phyloP scores from a whole-genome alignment of 2,888 invertebrate genomes.

The Oscheius sp. region DNA sequence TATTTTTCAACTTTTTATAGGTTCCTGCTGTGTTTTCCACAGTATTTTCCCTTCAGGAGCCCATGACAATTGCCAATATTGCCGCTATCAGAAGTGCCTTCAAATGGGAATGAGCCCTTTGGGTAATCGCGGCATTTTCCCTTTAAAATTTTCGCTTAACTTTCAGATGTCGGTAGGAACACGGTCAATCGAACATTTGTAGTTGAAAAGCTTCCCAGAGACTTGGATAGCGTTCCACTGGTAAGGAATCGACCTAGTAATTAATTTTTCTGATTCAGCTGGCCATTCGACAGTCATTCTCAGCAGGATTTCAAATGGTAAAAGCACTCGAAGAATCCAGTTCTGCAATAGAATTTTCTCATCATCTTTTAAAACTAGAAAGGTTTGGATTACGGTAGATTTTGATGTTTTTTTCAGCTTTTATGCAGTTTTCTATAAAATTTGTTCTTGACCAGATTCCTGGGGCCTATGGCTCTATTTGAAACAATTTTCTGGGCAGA shows the following conservation, averaged over 20 bases:
- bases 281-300: neutral
- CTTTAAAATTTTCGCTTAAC: neutral
- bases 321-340: neutral
- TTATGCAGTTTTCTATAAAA: too few relatives aligned
- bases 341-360: neutral
- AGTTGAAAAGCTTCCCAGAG: too few relatives aligned
- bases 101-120: slow-evolving; percentile 13
- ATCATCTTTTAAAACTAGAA: neutral
- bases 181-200: too few relatives aligned
- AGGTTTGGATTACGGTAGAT: too few relatives aligned
- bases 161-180: slow-evolving; percentile 15
- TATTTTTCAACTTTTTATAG: neutral
- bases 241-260: neutral
- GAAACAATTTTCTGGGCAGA: too few relatives aligned
- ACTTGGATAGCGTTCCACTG: too few relatives aligned
- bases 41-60: slow-evolving; percentile 10
- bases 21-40: neutral
- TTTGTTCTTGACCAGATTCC: too few relatives aligned
- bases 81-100: slow-evolving; percentile 11
- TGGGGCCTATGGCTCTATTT: too few relatives aligned
- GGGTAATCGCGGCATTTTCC: neutral
- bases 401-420: too few relatives aligned
- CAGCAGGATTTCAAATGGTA: slow-evolving; percentile 13
- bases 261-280: neutral
- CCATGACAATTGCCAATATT: slow-evolving; percentile 5